Evolutionary conservation across 1,140 invertebrate genomes (phyloP).

Genomic region (Anastrepha ludens): DNA sequence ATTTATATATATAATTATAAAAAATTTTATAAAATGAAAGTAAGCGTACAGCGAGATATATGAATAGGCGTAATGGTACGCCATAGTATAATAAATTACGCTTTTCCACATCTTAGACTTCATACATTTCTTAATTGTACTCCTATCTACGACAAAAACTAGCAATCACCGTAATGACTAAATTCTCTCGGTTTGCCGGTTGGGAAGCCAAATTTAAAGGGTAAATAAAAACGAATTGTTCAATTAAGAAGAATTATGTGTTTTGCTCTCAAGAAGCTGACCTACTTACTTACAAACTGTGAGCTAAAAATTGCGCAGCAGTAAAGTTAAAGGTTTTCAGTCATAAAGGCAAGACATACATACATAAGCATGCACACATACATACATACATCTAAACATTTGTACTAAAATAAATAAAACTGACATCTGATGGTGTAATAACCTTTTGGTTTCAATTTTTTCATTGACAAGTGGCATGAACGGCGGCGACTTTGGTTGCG

Average conservation of each 20-base stretch:
- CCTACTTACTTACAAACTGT: conserved; percentile 4
- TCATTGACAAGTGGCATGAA: conserved; percentile 34
- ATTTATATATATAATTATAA: too few species aligned
- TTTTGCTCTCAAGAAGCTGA: conserved; percentile 24
- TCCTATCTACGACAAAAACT: too few species aligned
- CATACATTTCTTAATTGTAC: too few species aligned
- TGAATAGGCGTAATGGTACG: too few species aligned
- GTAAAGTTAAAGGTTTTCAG: not conserved
- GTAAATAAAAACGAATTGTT: not conserved
- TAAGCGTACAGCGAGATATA: too few species aligned
- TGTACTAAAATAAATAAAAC: conserved; percentile 38
- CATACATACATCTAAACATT: not conserved
- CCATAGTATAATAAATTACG: too few species aligned
- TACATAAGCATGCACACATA: not conserved
- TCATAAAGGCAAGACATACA: not conserved
- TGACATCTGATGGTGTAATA: conserved; percentile 45
- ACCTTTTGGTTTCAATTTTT: conserved; percentile 32
- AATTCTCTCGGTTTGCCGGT: too few species aligned
- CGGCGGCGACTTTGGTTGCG: not conserved
- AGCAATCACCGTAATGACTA: too few species aligned
- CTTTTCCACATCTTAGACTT: too few species aligned
- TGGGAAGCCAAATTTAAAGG: not conserved
- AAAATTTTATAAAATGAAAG: too few species aligned
- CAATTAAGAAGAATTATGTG: conserved; percentile 28
- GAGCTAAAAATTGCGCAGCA: not conserved